Conservation (phyloP, 1,140 invertebrate species). For the Meteorus sp. region DNA sequence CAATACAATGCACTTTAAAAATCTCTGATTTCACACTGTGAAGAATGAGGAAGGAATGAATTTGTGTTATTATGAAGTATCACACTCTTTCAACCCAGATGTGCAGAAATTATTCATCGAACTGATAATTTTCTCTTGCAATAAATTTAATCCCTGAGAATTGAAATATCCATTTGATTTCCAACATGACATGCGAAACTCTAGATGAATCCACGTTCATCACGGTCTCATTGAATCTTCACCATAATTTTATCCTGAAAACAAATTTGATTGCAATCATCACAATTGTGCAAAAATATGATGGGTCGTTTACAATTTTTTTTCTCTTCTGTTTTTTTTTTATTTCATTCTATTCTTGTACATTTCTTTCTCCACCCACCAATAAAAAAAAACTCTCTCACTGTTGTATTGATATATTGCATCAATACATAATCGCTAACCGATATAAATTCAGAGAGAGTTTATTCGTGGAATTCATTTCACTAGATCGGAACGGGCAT, state of each 20-base stretch:
- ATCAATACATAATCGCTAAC: not conserved
- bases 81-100: no score
- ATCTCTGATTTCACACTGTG: constrained; percentile 63
- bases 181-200: constrained; percentile 66
- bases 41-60: constrained; percentile 64
- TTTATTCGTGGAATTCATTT: constrained; percentile 8
- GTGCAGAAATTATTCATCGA: constrained; percentile 68
- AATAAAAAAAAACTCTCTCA: no score
- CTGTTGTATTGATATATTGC: no score
- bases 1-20: constrained; percentile 64
- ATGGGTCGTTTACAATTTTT: constrained; percentile 68
- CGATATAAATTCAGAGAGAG: not conserved
- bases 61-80: constrained; percentile 64
- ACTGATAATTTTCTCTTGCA: constrained; percentile 40
- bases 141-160: not conserved
- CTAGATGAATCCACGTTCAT: constrained; percentile 69
- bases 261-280: constrained; percentile 55
- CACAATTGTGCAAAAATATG: constrained; percentile 65
- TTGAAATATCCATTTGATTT: constrained; percentile 15
- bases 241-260: constrained; percentile 64
- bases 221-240: constrained; percentile 71
- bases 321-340: no score
- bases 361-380: no score
- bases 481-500: constrained; percentile 56
- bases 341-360: no score